A percentile compares a stretch with the other conserved stretches of the same genome.
phyloP scores from a whole-genome alignment of 2,888 invertebrate species.

The Euphydryas editha region DNA sequence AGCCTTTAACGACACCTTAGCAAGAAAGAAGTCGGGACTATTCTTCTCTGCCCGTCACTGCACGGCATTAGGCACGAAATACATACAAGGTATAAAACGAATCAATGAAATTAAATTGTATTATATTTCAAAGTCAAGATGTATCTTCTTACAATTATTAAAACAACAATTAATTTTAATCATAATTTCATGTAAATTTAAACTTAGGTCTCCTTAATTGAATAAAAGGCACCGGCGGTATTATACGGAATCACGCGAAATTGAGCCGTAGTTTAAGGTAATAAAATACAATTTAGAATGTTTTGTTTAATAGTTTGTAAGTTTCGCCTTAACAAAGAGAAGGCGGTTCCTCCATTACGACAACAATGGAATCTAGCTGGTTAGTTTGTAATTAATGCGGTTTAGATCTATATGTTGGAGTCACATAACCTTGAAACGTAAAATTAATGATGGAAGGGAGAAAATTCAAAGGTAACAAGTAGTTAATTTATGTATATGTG shows the following conservation, averaged over 20 bases:
- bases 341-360: constrained; percentile 34
- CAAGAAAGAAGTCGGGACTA: too few relatives aligned
- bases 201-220: constrained; percentile 4
- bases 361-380: constrained; percentile 28
- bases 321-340: constrained; percentile 31
- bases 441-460: not conserved
- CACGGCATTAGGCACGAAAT: too few relatives aligned
- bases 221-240: not conserved
- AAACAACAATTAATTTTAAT: constrained; percentile 6
- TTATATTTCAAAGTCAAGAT: too few relatives aligned
- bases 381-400: constrained; percentile 38
- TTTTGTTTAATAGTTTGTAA: constrained; percentile 6
- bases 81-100: too few relatives aligned
- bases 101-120: too few relatives aligned
- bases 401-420: constrained; percentile 19
- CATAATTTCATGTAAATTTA: not conserved
- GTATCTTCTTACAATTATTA: not conserved
- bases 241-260: not conserved
- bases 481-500: too few relatives aligned
- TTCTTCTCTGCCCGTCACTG: too few relatives aligned
- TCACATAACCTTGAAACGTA: constrained; percentile 14
- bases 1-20: too few relatives aligned
- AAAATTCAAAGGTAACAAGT: not conserved
- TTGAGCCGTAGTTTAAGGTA: not conserved
- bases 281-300: not conserved